These are phyloP conservation scores for Eilema caniola DNA, from an alignment of 2,888 invertebrate genomes.

Conservation along the genomic window DNA sequence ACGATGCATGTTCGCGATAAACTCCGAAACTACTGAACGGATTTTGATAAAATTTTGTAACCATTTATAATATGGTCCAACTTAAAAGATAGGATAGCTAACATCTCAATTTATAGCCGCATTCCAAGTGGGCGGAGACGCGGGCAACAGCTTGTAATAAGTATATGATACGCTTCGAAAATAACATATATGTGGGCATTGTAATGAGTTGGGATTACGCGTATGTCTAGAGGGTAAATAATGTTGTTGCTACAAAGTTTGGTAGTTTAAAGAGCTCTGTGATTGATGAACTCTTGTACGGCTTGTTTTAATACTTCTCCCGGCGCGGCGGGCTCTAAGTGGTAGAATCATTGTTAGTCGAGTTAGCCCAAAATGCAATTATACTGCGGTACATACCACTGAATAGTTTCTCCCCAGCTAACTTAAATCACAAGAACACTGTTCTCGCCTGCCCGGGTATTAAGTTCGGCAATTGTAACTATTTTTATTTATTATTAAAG, in stretches of 20 bases:
- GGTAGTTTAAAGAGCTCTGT: slow-evolving; percentile 65
- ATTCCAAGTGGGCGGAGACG: too few relatives aligned
- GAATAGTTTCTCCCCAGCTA: neutral
- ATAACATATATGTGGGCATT: slow-evolving; percentile 41
- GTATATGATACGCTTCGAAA: slow-evolving; percentile 33
- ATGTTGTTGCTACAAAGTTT: slow-evolving; percentile 66
- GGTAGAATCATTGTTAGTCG: slow-evolving; percentile 22
- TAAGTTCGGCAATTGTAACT: too few relatives aligned
- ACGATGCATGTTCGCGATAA: too few relatives aligned
- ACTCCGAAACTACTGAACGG: too few relatives aligned
- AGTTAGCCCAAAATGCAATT: neutral
- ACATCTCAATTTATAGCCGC: too few relatives aligned
- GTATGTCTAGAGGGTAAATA: slow-evolving; percentile 58
- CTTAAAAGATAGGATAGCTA: too few relatives aligned
- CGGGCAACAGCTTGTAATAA: too few relatives aligned
- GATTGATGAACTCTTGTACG: slow-evolving; percentile 62
- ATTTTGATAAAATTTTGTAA: too few relatives aligned
- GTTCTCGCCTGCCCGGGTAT: neutral
- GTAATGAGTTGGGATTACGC: slow-evolving; percentile 45
- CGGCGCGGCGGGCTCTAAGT: slow-evolving; percentile 9
- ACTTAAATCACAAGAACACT: neutral
- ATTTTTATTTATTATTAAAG: too few relatives aligned
- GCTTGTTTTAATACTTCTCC: slow-evolving; percentile 47
- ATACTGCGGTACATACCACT: neutral
- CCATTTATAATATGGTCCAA: too few relatives aligned